phyloP scores from a whole-genome alignment of 2,113 vertebrate genomes.

The Hydrochoerus hydrochaeris region DNA sequence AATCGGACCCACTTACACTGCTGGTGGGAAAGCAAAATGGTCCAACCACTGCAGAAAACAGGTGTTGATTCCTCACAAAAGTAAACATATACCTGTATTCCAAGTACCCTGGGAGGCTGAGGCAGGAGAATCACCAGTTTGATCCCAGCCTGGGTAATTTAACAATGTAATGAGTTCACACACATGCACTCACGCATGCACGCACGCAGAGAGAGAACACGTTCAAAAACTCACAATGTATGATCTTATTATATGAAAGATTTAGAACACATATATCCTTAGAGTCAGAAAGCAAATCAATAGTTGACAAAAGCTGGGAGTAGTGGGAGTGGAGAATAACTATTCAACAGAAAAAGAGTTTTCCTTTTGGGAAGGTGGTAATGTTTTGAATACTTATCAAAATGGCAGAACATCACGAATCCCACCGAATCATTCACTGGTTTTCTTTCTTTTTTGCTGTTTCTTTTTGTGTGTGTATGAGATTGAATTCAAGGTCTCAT shows the following conservation, averaged over 20 bases:
- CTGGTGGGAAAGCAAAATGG: not conserved
- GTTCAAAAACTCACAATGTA: not conserved
- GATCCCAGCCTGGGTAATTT: not conserved
- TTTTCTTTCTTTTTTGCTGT: not conserved
- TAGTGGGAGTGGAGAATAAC: not conserved
- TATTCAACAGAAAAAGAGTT: not conserved
- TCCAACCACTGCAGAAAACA: not conserved
- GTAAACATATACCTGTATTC: not conserved
- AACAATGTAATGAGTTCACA: not conserved
- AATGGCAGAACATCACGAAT: not conserved
- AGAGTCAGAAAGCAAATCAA: not conserved
- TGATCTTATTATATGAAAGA: not conserved
- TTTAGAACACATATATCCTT: not conserved
- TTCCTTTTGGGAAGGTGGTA: not conserved
- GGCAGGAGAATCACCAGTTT: not conserved
- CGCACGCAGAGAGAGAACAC: not conserved
- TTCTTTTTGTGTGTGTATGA: not conserved
- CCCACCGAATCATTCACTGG: not conserved
- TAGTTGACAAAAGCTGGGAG: not conserved
- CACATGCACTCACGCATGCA: not conserved
- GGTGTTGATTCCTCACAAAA: not conserved
- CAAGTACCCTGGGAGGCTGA: not conserved
- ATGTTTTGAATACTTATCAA: not conserved
- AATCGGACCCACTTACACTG: not conserved
- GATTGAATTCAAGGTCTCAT: not conserved